Evolutionary conservation across 1,140 invertebrate species (phyloP).

Genomic region (Hirudo medicinalis): DNA sequence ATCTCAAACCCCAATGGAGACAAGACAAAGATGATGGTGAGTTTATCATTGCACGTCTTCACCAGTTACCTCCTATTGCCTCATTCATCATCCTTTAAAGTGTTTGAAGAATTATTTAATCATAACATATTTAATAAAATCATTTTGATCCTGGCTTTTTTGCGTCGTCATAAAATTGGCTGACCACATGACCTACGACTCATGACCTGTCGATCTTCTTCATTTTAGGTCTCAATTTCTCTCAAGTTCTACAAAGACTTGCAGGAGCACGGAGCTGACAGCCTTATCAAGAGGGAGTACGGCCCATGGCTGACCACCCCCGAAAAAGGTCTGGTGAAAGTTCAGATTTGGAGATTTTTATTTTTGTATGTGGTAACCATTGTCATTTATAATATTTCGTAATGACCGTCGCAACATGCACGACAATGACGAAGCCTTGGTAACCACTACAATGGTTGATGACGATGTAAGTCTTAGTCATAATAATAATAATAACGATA

Average conservation of each 20-base stretch:
- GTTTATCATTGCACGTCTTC: slow-evolving; percentile 33
- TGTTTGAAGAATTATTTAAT: not conserved
- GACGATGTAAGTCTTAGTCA: too few species aligned
- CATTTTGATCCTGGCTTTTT: not conserved
- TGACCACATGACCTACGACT: not conserved
- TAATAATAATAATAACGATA: too few species aligned
- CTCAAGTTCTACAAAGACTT: slow-evolving; percentile 97
- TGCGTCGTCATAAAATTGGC: not conserved
- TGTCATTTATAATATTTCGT: too few species aligned
- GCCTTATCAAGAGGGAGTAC: slow-evolving; percentile 82
- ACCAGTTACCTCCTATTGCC: too few species aligned
- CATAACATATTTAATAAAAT: too few species aligned
- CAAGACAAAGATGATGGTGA: slow-evolving; percentile 89
- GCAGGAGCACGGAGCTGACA: slow-evolving; percentile 92
- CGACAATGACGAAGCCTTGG: too few species aligned
- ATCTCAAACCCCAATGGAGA: slow-evolving; percentile 91
- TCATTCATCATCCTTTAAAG: not conserved
- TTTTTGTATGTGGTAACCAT: not conserved
- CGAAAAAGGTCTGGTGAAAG: slow-evolving; percentile 58
- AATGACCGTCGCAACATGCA: too few species aligned
- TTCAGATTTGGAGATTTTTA: not conserved
- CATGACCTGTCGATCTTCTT: slow-evolving; percentile 17
- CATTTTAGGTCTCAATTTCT: slow-evolving; percentile 77
- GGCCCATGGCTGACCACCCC: slow-evolving; percentile 61
- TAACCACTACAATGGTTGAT: too few species aligned